Evolutionary conservation across 2,888 invertebrate species (phyloP), one percentile per base, ranked within the genome.

Genomic region (Sinhomidia bicolor): DNA sequence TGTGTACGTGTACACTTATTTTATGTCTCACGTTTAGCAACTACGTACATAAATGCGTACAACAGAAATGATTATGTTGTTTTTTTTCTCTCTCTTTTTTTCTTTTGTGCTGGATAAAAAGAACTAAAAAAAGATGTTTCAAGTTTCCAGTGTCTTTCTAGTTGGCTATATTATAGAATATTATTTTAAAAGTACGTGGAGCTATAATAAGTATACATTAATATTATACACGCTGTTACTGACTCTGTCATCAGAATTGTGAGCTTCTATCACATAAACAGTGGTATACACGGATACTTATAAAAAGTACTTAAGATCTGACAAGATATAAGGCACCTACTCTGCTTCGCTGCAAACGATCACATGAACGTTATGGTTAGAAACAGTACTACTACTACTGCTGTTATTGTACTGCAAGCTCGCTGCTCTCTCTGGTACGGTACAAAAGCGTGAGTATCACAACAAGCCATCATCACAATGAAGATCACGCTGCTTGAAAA

Each of bases 21-120:
- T 82, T 71, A 57, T 32, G 10, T 29, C 41, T 9, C 68, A 68
- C 17, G 10, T 68, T 10, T 7, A 51, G 7, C 44, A n/a, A n/a
- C 12, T 68, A 68, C 36, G 60, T 26, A 12, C 14, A 9, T 12
- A 12, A 47, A n/a, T 60, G 60, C 26, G 5, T 26, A 60, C n/a
- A 23, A 78, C n/a, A 23, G 57, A 76, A 80, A 79, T 80, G 80
- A 60, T 44, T 41, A 9, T 14, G 80, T 62, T 65, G 62, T 81
- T 81, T 54, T n/a, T n/a, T n/a, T n/a, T n/a, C n/a, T n/a, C n/a
- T n/a, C n/a, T n/a, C n/a, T n/a, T n/a, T n/a, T n/a, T 54, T 20
- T 10, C 20, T 54, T 80, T 47, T 41, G 47, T 82, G 14, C 32
- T 47, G 32, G 36, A 65, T 14, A 12, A 23, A 41, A 79, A 51